Evolutionary conservation across 2,113 vertebrate species (phyloP).

Genomic region (Catagonus wagneri): DNA sequence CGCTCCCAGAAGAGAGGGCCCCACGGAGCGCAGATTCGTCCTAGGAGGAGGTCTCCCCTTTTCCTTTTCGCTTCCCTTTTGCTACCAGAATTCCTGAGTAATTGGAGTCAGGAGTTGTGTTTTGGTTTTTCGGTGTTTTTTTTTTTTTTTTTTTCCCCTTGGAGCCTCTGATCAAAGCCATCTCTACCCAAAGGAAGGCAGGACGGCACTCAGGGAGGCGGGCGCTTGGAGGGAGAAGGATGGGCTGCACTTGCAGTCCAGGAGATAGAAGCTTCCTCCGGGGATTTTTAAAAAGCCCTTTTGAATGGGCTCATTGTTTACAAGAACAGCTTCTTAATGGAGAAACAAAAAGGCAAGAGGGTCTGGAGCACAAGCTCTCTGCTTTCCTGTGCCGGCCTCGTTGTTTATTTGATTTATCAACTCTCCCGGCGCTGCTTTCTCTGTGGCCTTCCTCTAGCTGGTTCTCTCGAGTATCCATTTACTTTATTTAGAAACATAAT

Average conservation of each 20-base stretch:
- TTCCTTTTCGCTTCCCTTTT: conserved; percentile 24
- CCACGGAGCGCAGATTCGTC: background rate
- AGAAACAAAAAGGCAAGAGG: conserved; percentile 68
- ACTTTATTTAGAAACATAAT: conserved; percentile 83
- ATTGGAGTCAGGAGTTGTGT: conserved; percentile 43
- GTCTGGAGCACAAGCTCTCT: conserved; percentile 19
- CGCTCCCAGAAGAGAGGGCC: background rate
- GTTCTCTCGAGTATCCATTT: conserved; percentile 75
- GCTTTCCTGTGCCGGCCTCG: conserved; percentile 66
- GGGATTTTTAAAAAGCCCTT: conserved; percentile 58
- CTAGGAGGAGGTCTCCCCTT: conserved; percentile 24
- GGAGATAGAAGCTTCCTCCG: conserved; percentile 65
- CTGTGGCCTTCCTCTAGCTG: conserved; percentile 66
- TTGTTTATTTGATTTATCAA: conserved; percentile 77
- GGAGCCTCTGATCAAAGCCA: conserved; percentile 68
- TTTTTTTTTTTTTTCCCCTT: background rate
- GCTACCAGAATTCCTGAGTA: conserved; percentile 64
- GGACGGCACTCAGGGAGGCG: background rate
- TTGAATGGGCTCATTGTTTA: conserved; percentile 73
- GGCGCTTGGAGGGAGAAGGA: background rate
- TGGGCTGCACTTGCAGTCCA: background rate
- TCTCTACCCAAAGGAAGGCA: conserved; percentile 39
- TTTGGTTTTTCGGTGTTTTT: background rate
- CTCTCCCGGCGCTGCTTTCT: conserved; percentile 43
- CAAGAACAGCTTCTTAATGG: conserved; percentile 74